Conservation (phyloP, 2,888 invertebrate genomes). For the Norana najaformis region DNA sequence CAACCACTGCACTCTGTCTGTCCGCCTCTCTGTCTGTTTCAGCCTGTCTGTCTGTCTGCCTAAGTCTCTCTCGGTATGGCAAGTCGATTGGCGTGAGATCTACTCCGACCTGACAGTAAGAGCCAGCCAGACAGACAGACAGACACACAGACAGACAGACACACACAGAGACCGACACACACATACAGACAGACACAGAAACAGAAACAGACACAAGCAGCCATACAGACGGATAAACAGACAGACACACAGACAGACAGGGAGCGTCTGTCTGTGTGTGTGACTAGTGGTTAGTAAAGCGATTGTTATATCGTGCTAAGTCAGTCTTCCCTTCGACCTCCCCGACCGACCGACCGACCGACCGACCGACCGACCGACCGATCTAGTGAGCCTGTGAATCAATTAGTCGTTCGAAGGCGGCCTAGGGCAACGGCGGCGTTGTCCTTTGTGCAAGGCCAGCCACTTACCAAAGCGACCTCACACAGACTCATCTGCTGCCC, state of each 20-base stretch:
- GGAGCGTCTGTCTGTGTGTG: too few species aligned
- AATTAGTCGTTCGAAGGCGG: neutral
- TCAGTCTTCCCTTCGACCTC: neutral
- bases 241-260: neutral
- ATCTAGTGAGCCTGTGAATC: neutral
- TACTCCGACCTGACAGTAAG: neutral
- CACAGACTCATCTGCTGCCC: neutral
- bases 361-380: too few species aligned
- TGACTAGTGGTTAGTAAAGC: neutral
- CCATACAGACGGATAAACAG: neutral
- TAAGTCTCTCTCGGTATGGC: neutral
- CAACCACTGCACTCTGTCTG: neutral
- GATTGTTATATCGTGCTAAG: neutral
- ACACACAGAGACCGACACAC: neutral
- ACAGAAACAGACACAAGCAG: neutral
- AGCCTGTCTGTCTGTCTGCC: too few species aligned
- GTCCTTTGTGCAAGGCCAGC: neutral
- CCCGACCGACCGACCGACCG: too few species aligned
- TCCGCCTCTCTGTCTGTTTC: neutral
- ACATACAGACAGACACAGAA: neutral
- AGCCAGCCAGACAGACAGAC: neutral
- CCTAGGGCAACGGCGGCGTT: neutral
- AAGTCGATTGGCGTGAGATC: neutral
- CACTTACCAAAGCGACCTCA: neutral
- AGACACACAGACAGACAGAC: neutral